These are phyloP conservation scores for Rhinoderma darwinii DNA, from an alignment of 2,113 vertebrate genomes.

Conservation along the genomic window DNA sequence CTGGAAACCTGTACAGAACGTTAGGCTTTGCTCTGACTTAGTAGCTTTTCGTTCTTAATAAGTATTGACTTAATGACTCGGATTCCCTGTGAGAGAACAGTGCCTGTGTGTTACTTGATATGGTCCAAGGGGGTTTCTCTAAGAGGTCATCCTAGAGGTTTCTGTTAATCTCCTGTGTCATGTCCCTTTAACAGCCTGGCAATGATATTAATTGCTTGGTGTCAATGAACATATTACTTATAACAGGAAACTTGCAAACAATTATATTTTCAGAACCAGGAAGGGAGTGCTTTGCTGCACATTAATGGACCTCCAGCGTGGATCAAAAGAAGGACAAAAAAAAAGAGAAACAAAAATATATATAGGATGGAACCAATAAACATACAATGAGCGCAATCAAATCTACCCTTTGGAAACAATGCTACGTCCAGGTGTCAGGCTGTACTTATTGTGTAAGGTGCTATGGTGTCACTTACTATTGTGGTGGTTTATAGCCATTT, in stretches of 20 bases:
- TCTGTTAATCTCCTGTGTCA: constrained; percentile 55
- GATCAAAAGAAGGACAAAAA: constrained; percentile 41
- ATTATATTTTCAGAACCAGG: constrained; percentile 58
- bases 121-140: constrained; percentile 32
- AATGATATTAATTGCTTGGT: constrained; percentile 54
- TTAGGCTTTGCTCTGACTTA: background rate
- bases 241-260: constrained; percentile 57
- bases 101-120: constrained; percentile 44
- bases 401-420: constrained; percentile 12
- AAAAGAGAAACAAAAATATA: constrained; percentile 3
- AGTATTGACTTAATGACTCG: background rate
- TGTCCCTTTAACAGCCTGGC: constrained; percentile 52
- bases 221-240: constrained; percentile 53
- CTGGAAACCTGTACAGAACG: background rate
- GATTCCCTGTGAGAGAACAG: constrained; percentile 10
- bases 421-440: constrained; percentile 49
- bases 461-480: background rate
- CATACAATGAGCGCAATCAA: constrained; percentile 33
- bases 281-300: constrained; percentile 37
- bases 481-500: constrained; percentile 7
- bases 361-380: constrained; percentile 41
- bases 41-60: background rate
- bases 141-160: constrained; percentile 54
- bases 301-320: constrained; percentile 48
- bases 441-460: constrained; percentile 33